These are phyloP conservation scores for Herpailurus yagouaroundi DNA, from an alignment of 2,113 vertebrate species.

Conservation along the genomic window DNA sequence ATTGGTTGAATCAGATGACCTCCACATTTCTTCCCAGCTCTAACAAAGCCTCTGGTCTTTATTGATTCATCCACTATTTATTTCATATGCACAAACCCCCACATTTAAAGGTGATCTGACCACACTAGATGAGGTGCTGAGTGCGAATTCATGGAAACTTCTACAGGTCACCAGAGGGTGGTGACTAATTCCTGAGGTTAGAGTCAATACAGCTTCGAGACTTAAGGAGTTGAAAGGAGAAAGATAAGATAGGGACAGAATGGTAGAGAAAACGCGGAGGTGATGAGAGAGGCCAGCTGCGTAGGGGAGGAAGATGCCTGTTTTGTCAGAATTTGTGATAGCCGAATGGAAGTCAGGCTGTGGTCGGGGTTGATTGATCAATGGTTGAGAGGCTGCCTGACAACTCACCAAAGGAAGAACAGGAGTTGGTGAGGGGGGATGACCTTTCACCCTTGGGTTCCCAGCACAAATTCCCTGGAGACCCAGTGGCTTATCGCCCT, in stretches of 20 bases:
- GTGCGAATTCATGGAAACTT: neutral
- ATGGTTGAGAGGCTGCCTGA: conserved; percentile 67
- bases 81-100: neutral
- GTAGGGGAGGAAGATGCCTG: neutral
- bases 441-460: conserved; percentile 76
- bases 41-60: neutral
- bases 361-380: conserved; percentile 71
- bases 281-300: conserved; percentile 17
- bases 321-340: neutral
- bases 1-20: neutral
- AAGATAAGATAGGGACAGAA: neutral
- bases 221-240: neutral
- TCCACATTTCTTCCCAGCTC: neutral
- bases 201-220: neutral
- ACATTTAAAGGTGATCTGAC: neutral
- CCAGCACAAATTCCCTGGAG: conserved; percentile 52
- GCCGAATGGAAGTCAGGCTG: neutral
- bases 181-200: neutral
- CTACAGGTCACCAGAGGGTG: neutral
- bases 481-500: conserved; percentile 46
- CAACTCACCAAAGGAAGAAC: conserved; percentile 64
- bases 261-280: neutral
- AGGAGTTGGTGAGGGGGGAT: conserved; percentile 22
- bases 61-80: neutral
- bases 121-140: neutral